Conservation (phyloP, 2,888 invertebrate genomes). For the Drosophila histrio region DNA sequence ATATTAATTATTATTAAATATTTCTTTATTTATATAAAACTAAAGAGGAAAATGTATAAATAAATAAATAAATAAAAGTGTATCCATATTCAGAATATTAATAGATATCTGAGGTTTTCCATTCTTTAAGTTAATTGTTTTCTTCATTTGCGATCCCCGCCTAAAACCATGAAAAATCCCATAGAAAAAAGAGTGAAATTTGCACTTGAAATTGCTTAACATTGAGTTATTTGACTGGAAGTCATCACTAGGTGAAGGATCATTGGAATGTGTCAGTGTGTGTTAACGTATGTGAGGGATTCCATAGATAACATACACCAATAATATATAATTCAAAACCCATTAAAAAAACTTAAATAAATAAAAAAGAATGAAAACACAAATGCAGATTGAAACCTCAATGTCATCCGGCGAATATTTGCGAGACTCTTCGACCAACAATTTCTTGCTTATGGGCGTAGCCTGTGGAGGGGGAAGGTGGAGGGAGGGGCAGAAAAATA, state of each 20-base stretch:
- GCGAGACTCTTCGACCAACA: conserved; percentile 70
- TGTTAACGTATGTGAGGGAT: not conserved
- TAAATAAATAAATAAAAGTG: no score
- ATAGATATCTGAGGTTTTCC: no score
- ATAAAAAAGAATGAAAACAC: conserved; percentile 31
- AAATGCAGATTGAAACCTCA: conserved; percentile 74
- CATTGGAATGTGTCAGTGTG: not conserved
- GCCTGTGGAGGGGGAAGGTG: conserved; percentile 67
- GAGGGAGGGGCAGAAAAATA: conserved; percentile 29
- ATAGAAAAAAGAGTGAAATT: not conserved
- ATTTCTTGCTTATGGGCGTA: conserved; percentile 68
- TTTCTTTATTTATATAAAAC: no score
- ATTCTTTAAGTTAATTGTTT: no score
- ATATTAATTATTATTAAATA: no score
- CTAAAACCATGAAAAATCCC: not conserved
- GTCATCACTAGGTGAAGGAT: not conserved
- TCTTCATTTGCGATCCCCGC: no score
- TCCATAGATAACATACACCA: conserved; percentile 42
- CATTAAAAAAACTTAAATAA: conserved; percentile 22
- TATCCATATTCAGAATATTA: no score
- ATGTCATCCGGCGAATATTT: conserved; percentile 81
- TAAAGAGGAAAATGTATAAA: no score
- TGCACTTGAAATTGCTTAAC: not conserved
- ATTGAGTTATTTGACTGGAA: not conserved
- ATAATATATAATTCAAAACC: conserved; percentile 21